Evolutionary conservation across 1,140 invertebrate genomes (phyloP).

Genomic region (Triops longicaudatus): DNA sequence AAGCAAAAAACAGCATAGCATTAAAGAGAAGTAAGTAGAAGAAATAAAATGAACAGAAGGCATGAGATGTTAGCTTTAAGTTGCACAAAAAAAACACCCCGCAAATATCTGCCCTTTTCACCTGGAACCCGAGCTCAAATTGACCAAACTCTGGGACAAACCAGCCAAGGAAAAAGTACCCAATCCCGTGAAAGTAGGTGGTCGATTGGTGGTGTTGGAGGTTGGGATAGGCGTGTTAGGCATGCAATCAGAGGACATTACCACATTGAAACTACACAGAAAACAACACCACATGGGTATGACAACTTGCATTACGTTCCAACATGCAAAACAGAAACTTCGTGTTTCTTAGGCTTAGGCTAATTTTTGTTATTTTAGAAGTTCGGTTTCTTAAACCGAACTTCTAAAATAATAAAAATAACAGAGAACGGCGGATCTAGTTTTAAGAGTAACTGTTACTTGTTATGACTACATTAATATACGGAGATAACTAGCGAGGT

Average conservation of each 20-base stretch:
- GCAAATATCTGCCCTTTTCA: neutral
- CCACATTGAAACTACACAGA: no score
- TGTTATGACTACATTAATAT: no score
- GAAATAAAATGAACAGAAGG: neutral
- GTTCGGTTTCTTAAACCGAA: no score
- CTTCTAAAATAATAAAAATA: neutral
- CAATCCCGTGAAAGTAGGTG: neutral
- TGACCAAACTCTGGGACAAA: neutral
- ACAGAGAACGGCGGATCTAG: neutral
- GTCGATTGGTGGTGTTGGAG: neutral
- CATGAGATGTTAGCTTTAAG: neutral
- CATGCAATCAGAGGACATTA: neutral
- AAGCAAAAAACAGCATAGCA: neutral
- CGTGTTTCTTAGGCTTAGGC: no score
- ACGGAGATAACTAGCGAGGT: neutral
- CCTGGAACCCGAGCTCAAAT: slow-evolving; percentile 6
- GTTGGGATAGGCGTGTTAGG: neutral
- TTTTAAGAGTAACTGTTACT: slow-evolving; percentile 8
- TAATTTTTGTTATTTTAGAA: no score
- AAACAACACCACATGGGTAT: no score
- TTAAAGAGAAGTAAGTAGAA: no score
- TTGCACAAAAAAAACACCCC: neutral
- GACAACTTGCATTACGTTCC: no score
- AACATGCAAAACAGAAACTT: neutral
- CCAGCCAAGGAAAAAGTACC: neutral